Evolutionary conservation across 2,113 vertebrate species (phyloP).

Genomic region (human): GRCh38 chr5:80989001-80989500

Average conservation of each 20-base stretch:
- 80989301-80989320: neutral
- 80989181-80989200: neutral
- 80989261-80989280: neutral
- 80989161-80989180: neutral
- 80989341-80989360: neutral
- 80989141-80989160: neutral
- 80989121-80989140: neutral
- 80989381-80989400: neutral
- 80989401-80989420: neutral
- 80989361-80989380: constrained; percentile 14
- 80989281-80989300: neutral
- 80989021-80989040: neutral
- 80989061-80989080: neutral
- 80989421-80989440: constrained; percentile 43
- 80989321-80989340: constrained; percentile 5
- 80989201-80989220: neutral
- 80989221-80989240: neutral
- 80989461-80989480: constrained; percentile 28
- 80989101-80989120: neutral
- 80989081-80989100: neutral
- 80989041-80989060: neutral
- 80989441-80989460: constrained; percentile 6
- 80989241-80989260: neutral
- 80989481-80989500: neutral
- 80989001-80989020: neutral